phyloP scores from a whole-genome alignment of 2,113 vertebrate species.

The Delphinapterus leucas region DNA sequence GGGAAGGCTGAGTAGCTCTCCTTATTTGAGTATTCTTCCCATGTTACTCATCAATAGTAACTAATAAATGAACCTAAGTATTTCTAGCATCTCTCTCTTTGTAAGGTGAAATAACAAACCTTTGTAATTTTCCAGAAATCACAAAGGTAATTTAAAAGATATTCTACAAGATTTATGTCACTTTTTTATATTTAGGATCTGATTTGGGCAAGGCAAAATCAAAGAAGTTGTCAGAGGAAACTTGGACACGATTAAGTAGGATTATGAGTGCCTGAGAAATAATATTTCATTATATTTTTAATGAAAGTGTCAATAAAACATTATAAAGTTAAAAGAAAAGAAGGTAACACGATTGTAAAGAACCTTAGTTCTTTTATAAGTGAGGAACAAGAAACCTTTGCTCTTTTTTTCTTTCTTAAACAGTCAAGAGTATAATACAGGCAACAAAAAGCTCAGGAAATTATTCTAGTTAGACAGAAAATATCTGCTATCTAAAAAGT shows the following conservation, averaged over 20 bases:
- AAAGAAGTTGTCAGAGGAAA: not conserved
- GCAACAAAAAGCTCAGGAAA: not conserved
- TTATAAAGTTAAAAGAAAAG: not conserved
- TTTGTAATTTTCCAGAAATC: not conserved
- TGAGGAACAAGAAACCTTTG: not conserved
- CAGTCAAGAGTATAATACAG: not conserved
- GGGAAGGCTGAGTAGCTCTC: not conserved
- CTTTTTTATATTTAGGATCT: not conserved
- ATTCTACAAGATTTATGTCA: not conserved
- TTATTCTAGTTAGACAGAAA: not conserved
- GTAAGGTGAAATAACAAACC: not conserved
- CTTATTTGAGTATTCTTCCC: not conserved
- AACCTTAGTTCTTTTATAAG: not conserved
- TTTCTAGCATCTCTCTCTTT: not conserved
- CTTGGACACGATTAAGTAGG: not conserved
- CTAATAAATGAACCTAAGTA: not conserved
- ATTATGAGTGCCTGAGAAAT: not conserved
- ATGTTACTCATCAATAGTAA: not conserved
- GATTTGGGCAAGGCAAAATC: not conserved
- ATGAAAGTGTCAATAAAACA: not conserved
- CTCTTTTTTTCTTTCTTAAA: not conserved
- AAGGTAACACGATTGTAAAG: not conserved
- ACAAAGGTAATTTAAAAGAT: not conserved
- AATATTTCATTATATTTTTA: not conserved
- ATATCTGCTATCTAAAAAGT: not conserved